These are phyloP conservation scores for Pachydiplax longipennis DNA, from an alignment of 2,888 invertebrate species.

Conservation along the genomic window DNA sequence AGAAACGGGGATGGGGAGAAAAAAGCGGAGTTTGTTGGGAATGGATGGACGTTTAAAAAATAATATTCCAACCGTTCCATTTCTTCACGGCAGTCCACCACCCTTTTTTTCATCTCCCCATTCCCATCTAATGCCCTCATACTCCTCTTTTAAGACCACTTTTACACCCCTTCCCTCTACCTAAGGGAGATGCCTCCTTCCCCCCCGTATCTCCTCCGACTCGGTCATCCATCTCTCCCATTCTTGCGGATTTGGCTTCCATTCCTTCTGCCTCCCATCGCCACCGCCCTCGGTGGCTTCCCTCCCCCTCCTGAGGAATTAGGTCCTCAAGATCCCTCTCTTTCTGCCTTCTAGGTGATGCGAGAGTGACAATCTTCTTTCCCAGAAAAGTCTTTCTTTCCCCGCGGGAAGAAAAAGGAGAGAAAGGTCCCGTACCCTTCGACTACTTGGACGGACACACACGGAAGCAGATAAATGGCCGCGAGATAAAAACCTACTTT, in stretches of 20 bases:
- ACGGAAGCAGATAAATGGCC: background rate
- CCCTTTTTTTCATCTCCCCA: background rate
- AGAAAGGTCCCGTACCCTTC: background rate
- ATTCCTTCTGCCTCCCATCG: background rate
- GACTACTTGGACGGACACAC: background rate
- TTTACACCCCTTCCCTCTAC: background rate
- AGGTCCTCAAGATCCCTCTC: background rate
- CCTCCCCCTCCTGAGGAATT: background rate
- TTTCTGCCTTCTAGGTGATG: background rate
- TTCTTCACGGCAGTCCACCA: slow-evolving; percentile 18
- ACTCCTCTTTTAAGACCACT: background rate
- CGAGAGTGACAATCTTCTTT: background rate
- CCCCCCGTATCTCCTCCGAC: background rate
- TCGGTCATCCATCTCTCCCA: slow-evolving; percentile 33
- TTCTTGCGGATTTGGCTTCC: slow-evolving; percentile 37
- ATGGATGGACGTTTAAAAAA: background rate
- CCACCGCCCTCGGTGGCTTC: background rate
- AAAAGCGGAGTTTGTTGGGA: slow-evolving; percentile 4
- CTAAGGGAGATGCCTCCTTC: background rate
- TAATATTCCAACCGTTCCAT: slow-evolving; percentile 11
- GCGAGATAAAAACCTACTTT: background rate
- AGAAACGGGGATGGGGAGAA: background rate
- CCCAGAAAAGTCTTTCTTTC: background rate
- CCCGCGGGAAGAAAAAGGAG: background rate
- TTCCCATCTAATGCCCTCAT: background rate